Evolutionary conservation across 2,797 vertebrate genomes (phyloP).

Genomic region (Eupleurogrammus muticus): DNA sequence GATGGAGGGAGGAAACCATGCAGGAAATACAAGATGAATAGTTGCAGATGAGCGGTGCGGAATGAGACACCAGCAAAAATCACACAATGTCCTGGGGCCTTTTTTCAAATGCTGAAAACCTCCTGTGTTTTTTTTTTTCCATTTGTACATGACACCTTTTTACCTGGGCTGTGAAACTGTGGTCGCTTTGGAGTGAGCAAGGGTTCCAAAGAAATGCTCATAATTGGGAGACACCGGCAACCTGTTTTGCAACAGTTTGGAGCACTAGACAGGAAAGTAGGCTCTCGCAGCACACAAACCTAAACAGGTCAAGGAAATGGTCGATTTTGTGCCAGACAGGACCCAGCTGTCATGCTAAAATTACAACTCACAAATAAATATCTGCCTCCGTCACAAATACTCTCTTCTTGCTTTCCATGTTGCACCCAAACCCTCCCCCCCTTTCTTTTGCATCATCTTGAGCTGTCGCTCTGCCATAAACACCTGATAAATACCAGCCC

Average conservation of each 20-base stretch:
- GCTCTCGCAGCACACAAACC: background rate
- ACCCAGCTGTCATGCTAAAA: conserved; percentile 38
- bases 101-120: conserved; percentile 13
- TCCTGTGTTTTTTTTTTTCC: background rate
- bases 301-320: background rate
- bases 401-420: background rate
- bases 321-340: conserved; percentile 27
- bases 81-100: background rate
- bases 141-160: no score
- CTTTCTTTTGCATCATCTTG: conserved; percentile 4
- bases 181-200: background rate
- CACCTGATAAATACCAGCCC: conserved; percentile 31
- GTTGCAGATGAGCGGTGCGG: conserved; percentile 15
- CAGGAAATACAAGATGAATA: conserved; percentile 5
- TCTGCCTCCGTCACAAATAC: conserved; percentile 6
- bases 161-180: no score
- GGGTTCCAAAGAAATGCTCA: no score
- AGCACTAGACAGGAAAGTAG: background rate
- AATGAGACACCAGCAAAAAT: background rate
- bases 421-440: background rate
- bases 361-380: conserved; percentile 23
- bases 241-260: no score
- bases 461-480: conserved; percentile 22
- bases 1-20: conserved; percentile 8
- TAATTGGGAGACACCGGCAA: no score